These are phyloP conservation scores for Paralvinella palmiformis DNA, from an alignment of 1,140 invertebrate species.

Conservation along the genomic window DNA sequence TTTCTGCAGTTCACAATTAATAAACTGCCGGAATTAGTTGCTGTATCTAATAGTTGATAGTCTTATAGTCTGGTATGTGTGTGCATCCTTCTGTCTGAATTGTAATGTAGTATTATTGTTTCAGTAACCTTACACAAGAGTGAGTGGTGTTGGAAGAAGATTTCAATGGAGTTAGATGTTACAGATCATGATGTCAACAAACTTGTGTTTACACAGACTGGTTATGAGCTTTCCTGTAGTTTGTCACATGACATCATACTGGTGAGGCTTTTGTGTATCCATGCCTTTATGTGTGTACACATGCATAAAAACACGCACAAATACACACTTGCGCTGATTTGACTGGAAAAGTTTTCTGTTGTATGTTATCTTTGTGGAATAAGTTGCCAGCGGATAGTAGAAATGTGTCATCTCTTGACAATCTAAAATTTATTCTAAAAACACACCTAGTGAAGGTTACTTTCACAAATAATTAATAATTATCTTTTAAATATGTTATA, in stretches of 20 bases:
- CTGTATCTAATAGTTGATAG: neutral
- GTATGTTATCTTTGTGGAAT: neutral
- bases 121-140: constrained; percentile 35
- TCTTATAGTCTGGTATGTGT: constrained; percentile 3
- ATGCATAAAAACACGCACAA: too few relatives aligned
- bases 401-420: too few relatives aligned
- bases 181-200: constrained; percentile 31
- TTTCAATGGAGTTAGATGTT: constrained; percentile 34
- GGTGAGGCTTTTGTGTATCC: constrained; percentile 33
- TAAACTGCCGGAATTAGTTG: too few relatives aligned
- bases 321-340: constrained; percentile 9
- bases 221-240: constrained; percentile 39
- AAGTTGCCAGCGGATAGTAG: too few relatives aligned
- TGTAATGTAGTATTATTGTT: constrained; percentile 5
- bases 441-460: too few relatives aligned
- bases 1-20: too few relatives aligned
- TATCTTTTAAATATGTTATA: too few relatives aligned
- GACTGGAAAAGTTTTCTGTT: constrained; percentile 13
- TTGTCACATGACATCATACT: constrained; percentile 41
- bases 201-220: constrained; percentile 36
- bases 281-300: too few relatives aligned
- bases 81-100: neutral
- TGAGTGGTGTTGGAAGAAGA: constrained; percentile 45
- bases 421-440: too few relatives aligned
- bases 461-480: too few relatives aligned